Base-by-base conservation (phyloP, 2,888 invertebrate species). In the Aricia artaxerxes region DNA sequence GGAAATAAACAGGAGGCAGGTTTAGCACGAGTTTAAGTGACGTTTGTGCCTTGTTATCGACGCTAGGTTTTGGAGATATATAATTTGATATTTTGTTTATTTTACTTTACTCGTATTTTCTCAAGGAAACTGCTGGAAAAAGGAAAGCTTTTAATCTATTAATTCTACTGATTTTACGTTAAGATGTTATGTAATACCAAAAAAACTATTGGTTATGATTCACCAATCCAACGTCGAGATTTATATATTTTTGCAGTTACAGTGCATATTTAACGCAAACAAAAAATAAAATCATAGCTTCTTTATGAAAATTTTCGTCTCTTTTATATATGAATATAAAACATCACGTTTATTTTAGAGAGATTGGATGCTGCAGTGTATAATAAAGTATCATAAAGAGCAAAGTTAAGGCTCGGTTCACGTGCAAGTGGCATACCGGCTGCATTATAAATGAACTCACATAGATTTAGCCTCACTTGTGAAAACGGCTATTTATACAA, bases 301-400 rank as follows among this genome's bases (percentile, higher is more conserved):
- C 76, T 76, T 76, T 76, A 76, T 57, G 31, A 76, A 76, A 57
- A 76, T 76, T 38, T 76, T 76, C 76, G 35, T 76, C 31, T 76
- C 76, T 76, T 76, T 75, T 24, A 76, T 57, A 76, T 57, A 57
- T 76, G 76, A 76, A 76, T 76, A 76, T 53, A 57, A 76, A 76
- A 76, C 78, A 78, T 75, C 78, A 53, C 80, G 78, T 57, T 80
- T 75, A 61, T 73, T 69, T 53, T 16, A 79, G 31, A 69, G n/a
- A 49, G 24, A 72, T 77, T 24, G 31, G 13, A 78, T 75, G 53
- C 40, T 78, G 79, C 77, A 75, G 81, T 78, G 77, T 80, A 80
- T 80, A 80, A 81, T 83, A 82, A 81, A 82, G 80, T 82, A 81
- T 79, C 80, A 83, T 81, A 80, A 80, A 80, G 81, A 80, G 79